Evolutionary conservation across 1,140 invertebrate species (phyloP).

Genomic region (Araneus ventricosus): DNA sequence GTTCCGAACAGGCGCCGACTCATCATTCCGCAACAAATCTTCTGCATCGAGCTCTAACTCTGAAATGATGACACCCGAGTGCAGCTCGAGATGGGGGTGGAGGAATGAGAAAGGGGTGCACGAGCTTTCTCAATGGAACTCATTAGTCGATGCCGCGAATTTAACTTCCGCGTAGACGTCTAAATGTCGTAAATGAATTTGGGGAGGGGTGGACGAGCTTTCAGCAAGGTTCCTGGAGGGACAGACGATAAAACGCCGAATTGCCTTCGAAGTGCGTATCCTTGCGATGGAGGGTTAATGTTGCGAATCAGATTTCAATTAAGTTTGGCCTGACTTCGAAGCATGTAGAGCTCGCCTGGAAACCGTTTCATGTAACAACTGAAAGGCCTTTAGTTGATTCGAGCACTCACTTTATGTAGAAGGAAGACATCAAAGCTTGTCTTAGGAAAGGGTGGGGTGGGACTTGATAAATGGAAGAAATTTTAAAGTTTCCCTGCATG

Average conservation of each 20-base stretch:
- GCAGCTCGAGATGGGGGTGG: background rate
- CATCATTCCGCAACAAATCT: conserved; percentile 25
- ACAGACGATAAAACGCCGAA: background rate
- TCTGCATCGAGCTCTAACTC: background rate
- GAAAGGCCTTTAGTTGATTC: background rate
- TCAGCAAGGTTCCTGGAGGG: background rate
- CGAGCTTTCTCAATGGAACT: background rate
- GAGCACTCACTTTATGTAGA: background rate
- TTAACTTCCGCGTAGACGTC: background rate
- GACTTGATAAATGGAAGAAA: too few species aligned
- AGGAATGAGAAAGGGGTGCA: background rate
- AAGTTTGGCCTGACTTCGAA: background rate
- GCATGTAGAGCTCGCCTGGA: background rate
- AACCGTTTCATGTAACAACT: background rate
- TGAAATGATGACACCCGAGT: conserved; percentile 2
- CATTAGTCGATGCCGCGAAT: conserved; percentile 20
- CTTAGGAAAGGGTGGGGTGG: too few species aligned
- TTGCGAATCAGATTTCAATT: conserved; percentile 33
- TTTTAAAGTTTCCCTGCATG: too few species aligned
- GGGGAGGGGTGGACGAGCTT: background rate
- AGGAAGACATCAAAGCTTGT: too few species aligned
- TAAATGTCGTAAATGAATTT: conserved; percentile 27
- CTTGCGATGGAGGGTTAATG: background rate
- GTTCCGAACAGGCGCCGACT: background rate
- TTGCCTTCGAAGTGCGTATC: background rate